A percentile compares a stretch with the other conserved stretches of the same genome.
Evolutionary conservation across 2,797 vertebrate species (phyloP).

Genomic region (Paramormyrops hopkinsi): DNA sequence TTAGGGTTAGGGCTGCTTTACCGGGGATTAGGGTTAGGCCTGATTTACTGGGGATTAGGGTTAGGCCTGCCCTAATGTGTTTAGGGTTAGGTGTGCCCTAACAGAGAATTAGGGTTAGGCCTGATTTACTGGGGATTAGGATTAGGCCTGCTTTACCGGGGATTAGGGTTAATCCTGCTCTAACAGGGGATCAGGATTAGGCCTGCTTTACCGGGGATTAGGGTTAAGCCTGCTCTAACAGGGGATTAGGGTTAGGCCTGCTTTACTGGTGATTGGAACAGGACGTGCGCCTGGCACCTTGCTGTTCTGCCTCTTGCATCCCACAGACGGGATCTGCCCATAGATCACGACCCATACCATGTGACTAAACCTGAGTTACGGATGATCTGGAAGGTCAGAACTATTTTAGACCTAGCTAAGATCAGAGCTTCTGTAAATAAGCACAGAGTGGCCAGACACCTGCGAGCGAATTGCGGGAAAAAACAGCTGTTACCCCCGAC

Average conservation of each 20-base stretch:
- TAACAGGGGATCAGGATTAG: background rate
- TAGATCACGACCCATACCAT: background rate
- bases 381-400: constrained; percentile 22
- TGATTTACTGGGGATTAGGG: background rate
- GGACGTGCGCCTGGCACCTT: background rate
- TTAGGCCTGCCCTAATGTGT: background rate
- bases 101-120: background rate
- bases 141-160: too few relatives aligned
- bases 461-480: constrained; percentile 44
- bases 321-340: background rate
- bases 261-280: background rate
- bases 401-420: background rate
- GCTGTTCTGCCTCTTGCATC: background rate
- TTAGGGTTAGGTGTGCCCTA: background rate
- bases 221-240: background rate
- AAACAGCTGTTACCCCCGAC: constrained; percentile 44
- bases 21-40: too few relatives aligned
- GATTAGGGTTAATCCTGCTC: background rate
- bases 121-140: background rate
- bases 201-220: background rate
- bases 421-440: constrained; percentile 28
- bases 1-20: too few relatives aligned
- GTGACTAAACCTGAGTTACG: constrained; percentile 48
- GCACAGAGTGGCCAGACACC: constrained; percentile 48
- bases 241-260: background rate